Base-by-base conservation (phyloP, 2,888 invertebrate species). In the Aphidius colemani region DNA sequence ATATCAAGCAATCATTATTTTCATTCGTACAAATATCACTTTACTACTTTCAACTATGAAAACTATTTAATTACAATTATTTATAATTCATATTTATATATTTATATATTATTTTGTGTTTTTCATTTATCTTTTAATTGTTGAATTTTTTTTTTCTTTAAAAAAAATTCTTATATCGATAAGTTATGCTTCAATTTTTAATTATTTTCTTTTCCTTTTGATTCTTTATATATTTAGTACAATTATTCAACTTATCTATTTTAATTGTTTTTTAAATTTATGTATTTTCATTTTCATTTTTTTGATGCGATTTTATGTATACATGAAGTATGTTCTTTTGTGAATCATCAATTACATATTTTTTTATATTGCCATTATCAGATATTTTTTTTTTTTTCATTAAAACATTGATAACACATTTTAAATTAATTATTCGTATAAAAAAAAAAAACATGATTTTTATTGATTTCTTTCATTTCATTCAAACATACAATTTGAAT, bases 21-120 rank as follows among this genome's bases (percentile, higher is more conserved):
- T 61, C 65, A 67, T 67, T 66, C 69, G 67, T 70, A 70, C 69
- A 67, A 70, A 70, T 70, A 70, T 70, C 69, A 70, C 68, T 69
- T 68, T 67, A 65, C 69, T 67, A 69, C 66, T 67, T 63, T 59
- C n/a, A 53, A 41, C 55, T 55, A 55, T n/a, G 43, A 18, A 13
- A 53, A 56, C 10, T 49, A 7, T 64, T 63, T 56, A 65, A 65
- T 65, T 61, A 65, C 58, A 59, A 46, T 63, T 49, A 63, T 46
- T 51, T 63, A 51, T 53, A 58, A 39, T 53, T 60, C 43, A 53
- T 63, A 58, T 63, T 57, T 63, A 43, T 51, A 56, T 45, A 30
- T 49, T 30, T 30, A 30, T 4, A 4, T 56, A 30, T 49, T 56
- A 64, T 62, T 50, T 62, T 39, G 13, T 59, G 13, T 13, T 13